Evolutionary conservation across 1,140 invertebrate genomes (phyloP).

Genomic region (Drosophila busckii): DNA sequence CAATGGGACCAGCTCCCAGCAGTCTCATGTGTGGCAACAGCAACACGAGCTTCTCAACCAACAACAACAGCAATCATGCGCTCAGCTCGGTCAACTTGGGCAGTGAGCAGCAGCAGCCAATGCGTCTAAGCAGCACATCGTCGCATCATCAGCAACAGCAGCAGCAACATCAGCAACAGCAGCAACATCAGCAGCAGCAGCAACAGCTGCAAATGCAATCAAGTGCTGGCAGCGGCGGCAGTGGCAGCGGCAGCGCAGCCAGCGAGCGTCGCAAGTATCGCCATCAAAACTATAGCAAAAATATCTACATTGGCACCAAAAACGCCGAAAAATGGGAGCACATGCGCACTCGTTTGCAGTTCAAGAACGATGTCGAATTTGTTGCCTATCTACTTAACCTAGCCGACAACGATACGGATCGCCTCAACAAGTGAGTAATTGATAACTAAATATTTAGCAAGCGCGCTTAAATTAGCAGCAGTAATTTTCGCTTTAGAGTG

Average conservation of each 20-base stretch:
- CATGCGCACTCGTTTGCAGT: constrained; percentile 72
- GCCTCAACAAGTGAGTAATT: constrained; percentile 74
- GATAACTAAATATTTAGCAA: neutral
- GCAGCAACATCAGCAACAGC: constrained; percentile 28
- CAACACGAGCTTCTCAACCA: constrained; percentile 64
- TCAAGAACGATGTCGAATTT: constrained; percentile 80
- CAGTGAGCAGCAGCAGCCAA: constrained; percentile 2
- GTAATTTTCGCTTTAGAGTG: too few species aligned
- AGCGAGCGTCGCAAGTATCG: constrained; percentile 72
- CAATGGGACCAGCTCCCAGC: constrained; percentile 12
- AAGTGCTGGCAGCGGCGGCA: constrained; percentile 23
- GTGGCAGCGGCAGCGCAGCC: constrained; percentile 45
- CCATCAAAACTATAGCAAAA: constrained; percentile 78
- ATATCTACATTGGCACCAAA: constrained; percentile 79
- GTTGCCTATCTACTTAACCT: constrained; percentile 79
- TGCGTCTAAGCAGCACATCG: constrained; percentile 16
- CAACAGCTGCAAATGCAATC: constrained; percentile 16
- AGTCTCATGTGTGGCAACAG: constrained; percentile 52
- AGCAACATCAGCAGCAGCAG: constrained; percentile 18
- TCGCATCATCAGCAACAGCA: constrained; percentile 24
- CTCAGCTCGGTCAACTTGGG: constrained; percentile 31
- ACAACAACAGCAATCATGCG: constrained; percentile 61
- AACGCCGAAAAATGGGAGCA: constrained; percentile 80
- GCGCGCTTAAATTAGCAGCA: too few species aligned
- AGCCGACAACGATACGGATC: constrained; percentile 78